Evolutionary conservation across 1,140 invertebrate species (phyloP).

Genomic region (Procambarus clarkii): DNA sequence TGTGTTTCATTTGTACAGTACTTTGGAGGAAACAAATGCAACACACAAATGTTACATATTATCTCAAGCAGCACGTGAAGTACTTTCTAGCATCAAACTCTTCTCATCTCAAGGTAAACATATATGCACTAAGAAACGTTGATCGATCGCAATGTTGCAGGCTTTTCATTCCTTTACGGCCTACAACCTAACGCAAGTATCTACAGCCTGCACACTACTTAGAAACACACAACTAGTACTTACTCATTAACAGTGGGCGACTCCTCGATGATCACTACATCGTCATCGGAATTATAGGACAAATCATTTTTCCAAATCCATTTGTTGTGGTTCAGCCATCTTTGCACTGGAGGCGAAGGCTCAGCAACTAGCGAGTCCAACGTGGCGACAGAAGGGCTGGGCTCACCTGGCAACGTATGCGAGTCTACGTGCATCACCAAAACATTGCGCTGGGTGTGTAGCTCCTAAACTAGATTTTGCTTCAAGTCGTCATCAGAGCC

Average conservation of each 20-base stretch:
- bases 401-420: not conserved
- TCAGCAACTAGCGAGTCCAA: not conserved
- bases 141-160: not conserved
- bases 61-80: too few species aligned
- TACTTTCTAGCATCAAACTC: too few species aligned
- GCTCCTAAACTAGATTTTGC: too few species aligned
- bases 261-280: constrained; percentile 37
- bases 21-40: too few species aligned
- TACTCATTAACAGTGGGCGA: constrained; percentile 1
- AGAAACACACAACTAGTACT: not conserved
- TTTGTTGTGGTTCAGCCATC: constrained; percentile 46
- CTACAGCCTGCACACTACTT: not conserved
- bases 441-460: not conserved
- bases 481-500: too few species aligned
- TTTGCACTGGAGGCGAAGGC: not conserved
- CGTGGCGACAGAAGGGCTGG: not conserved
- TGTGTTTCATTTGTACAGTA: too few species aligned
- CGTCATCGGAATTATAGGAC: constrained; percentile 32
- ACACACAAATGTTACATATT: too few species aligned
- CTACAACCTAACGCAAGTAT: not conserved
- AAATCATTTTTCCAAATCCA: constrained; percentile 33
- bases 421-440: not conserved
- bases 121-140: not conserved
- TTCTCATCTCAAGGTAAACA: not conserved
- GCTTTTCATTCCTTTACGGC: not conserved